Conservation (phyloP, 2,888 invertebrate genomes). For the Campoplex nolae region DNA sequence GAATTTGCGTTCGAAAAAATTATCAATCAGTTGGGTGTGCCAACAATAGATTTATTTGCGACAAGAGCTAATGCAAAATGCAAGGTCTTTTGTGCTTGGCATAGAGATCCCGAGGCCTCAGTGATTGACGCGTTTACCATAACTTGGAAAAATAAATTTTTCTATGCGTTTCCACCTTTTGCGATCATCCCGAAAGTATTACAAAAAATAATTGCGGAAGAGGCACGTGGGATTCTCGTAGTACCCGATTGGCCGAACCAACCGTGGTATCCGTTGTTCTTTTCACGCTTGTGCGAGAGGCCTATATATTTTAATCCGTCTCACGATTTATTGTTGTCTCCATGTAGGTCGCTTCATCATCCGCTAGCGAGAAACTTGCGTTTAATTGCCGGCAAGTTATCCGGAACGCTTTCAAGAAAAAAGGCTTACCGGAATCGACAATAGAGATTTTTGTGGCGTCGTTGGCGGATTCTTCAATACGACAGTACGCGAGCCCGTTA, state of each 20-base stretch:
- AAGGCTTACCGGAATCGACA: constrained; percentile 33
- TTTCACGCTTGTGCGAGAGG: constrained; percentile 21
- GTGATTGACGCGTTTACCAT: constrained; percentile 66
- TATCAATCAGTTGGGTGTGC: constrained; percentile 40
- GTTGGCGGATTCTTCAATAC: constrained; percentile 50
- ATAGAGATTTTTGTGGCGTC: constrained; percentile 57
- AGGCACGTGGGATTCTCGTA: constrained; percentile 47
- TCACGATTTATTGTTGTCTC: constrained; percentile 36
- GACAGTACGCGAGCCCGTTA: constrained; percentile 50
- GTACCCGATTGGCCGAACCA: constrained; percentile 59
- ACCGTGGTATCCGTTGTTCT: constrained; percentile 53
- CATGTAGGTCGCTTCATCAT: constrained; percentile 44
- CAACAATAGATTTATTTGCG: constrained; percentile 66
- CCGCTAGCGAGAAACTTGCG: constrained; percentile 37
- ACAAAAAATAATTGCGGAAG: constrained; percentile 59
- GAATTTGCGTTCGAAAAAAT: constrained; percentile 59
- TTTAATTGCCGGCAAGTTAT: constrained; percentile 59
- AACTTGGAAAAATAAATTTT: constrained; percentile 53
- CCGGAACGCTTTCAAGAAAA: constrained; percentile 35
- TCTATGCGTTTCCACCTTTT: constrained; percentile 72
- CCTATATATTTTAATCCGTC: constrained; percentile 55
- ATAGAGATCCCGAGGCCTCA: constrained; percentile 63
- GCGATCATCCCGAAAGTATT: constrained; percentile 66
- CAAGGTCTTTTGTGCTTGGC: constrained; percentile 60
- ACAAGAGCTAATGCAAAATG: constrained; percentile 66